phyloP scores from a whole-genome alignment of 1,140 invertebrate species.

The Penaeus chinensis region DNA sequence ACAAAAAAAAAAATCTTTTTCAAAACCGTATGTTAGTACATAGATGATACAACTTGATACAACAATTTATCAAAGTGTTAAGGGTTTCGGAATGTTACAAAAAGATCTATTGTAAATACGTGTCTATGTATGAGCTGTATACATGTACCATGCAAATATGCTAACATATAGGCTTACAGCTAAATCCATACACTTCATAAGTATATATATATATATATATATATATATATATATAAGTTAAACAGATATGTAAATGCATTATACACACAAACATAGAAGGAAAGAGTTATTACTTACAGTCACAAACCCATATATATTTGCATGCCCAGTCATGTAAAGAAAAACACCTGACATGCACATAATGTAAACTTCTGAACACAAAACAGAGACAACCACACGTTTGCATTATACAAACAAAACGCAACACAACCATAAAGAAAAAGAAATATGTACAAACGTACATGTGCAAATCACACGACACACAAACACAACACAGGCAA shows the following conservation, averaged over 20 bases:
- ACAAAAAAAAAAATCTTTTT: too few species aligned
- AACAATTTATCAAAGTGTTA: too few species aligned
- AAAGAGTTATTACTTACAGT: too few species aligned
- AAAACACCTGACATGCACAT: not conserved
- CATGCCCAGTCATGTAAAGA: not conserved
- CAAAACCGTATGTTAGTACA: too few species aligned
- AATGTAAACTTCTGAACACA: too few species aligned
- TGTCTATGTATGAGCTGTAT: not conserved
- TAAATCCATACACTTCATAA: not conserved
- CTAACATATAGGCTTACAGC: conserved; percentile 8
- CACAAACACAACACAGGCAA: not conserved
- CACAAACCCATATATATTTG: not conserved
- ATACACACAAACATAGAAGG: too few species aligned
- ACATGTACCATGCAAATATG: not conserved
- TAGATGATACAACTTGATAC: too few species aligned
- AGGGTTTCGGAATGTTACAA: not conserved
- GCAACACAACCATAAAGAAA: too few species aligned
- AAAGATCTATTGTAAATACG: not conserved
- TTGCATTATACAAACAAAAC: too few species aligned
- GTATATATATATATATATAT: conserved; percentile 19
- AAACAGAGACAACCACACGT: too few species aligned
- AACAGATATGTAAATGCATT: too few species aligned
- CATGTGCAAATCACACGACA: not conserved
- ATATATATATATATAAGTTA: not conserved
- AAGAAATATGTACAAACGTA: not conserved